A percentile compares a stretch with the other conserved stretches of the same genome.
Evolutionary conservation across 1,140 invertebrate genomes (phyloP).

Genomic region (Whitmania pigra): DNA sequence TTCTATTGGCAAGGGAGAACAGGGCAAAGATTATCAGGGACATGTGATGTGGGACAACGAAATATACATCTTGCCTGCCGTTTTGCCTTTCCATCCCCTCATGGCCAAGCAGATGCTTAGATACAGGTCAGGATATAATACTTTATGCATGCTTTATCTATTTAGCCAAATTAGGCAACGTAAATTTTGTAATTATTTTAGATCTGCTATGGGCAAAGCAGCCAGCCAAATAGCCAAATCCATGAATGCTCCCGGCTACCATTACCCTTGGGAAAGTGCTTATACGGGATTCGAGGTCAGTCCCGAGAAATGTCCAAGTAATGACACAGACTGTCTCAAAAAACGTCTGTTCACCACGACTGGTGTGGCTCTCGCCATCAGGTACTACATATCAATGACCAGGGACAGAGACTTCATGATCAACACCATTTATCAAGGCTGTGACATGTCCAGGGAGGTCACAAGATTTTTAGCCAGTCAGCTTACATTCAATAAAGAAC

Average conservation of each 20-base stretch:
- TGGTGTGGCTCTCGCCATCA: conserved; percentile 20
- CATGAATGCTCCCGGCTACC: conserved; percentile 13
- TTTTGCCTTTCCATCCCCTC: conserved; percentile 23
- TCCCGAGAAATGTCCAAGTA: not conserved
- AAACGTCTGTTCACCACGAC: conserved; percentile 18
- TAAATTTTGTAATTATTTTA: not conserved
- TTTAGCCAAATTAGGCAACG: not conserved
- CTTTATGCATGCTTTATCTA: not conserved
- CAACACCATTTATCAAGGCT: conserved; percentile 21
- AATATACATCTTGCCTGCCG: conserved; percentile 23
- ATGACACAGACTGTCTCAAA: conserved; percentile 17
- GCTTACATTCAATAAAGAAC: conserved; percentile 16
- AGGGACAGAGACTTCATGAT: conserved; percentile 23
- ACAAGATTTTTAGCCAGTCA: conserved; percentile 19
- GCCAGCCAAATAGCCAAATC: conserved; percentile 14
- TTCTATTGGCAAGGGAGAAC: conserved; percentile 18
- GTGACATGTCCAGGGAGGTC: conserved; percentile 23
- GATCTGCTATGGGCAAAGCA: conserved; percentile 10
- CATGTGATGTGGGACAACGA: conserved; percentile 26
- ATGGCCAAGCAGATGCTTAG: conserved; percentile 19
- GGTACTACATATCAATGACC: conserved; percentile 23
- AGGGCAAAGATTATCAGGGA: conserved; percentile 22
- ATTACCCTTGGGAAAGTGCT: conserved; percentile 24
- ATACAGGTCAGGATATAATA: conserved; percentile 2
- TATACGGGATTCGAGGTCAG: conserved; percentile 21